A percentile compares a stretch with the other conserved stretches of the same genome.
Conservation (phyloP, 2,888 invertebrate genomes). For the Lepeophtheirus nordmannii region DNA sequence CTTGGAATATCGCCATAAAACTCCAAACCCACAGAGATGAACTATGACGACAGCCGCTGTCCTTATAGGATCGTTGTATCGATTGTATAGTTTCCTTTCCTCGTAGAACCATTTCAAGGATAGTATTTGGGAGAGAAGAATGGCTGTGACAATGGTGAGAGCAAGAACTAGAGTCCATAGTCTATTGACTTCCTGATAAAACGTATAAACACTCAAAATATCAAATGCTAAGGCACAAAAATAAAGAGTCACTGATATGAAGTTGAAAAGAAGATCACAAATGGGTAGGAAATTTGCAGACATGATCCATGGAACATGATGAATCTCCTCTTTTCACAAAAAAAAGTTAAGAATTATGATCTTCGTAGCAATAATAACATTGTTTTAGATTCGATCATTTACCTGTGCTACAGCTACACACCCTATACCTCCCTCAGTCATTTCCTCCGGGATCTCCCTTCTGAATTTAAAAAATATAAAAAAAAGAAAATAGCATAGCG, state of each 20-base stretch:
- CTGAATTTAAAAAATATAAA: too few relatives aligned
- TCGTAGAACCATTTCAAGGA: constrained; percentile 33
- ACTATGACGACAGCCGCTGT: constrained; percentile 41
- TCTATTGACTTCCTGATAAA: constrained; percentile 48
- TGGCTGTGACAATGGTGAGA: constrained; percentile 28
- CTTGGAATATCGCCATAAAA: constrained; percentile 54
- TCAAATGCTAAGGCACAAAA: constrained; percentile 83
- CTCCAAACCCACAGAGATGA: constrained; percentile 37
- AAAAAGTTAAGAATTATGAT: too few relatives aligned
- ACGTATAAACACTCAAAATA: constrained; percentile 65
- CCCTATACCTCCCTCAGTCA: too few relatives aligned
- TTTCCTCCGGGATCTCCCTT: too few relatives aligned
- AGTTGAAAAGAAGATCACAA: constrained; percentile 78
- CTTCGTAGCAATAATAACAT: too few relatives aligned
- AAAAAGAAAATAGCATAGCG: too few relatives aligned
- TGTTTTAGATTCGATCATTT: too few relatives aligned
- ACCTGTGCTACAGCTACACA: too few relatives aligned
- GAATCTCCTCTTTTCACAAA: too few relatives aligned
- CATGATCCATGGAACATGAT: constrained; percentile 35
- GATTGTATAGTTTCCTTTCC: constrained; percentile 26
- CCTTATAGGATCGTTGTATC: constrained; percentile 26
- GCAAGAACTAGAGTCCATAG: constrained; percentile 16
- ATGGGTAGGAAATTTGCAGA: constrained; percentile 67
- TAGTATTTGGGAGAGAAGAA: constrained; percentile 32
- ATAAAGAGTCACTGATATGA: constrained; percentile 71